These are phyloP conservation scores for Siphamia tubifer DNA, from an alignment of 2,113 vertebrate genomes.

Conservation along the genomic window DNA sequence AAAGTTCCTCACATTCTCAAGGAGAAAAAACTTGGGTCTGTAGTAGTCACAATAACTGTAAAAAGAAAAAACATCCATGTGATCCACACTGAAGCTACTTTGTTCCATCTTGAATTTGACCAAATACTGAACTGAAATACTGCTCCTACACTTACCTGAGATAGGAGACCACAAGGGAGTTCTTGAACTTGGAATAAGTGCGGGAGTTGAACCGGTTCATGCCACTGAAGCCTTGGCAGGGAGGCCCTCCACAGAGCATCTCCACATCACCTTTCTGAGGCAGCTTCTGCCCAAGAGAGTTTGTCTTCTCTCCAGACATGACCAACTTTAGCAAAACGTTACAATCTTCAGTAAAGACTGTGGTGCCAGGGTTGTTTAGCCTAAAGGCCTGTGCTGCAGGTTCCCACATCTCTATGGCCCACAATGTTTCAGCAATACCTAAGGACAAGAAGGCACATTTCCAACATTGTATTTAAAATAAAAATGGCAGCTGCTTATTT, in stretches of 20 bases:
- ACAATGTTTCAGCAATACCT: slow-evolving; percentile 85
- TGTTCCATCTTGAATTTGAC: neutral
- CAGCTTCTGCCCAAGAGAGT: slow-evolving; percentile 89
- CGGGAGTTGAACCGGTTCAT: slow-evolving; percentile 99
- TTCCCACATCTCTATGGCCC: slow-evolving; percentile 99
- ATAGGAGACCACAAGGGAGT: slow-evolving; percentile 96
- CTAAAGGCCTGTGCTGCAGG: slow-evolving; percentile 95
- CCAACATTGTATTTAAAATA: neutral
- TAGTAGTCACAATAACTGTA: slow-evolving; percentile 97
- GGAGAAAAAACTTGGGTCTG: slow-evolving; percentile 91
- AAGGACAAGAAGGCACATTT: rapidly evolving
- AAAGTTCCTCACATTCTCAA: slow-evolving; percentile 96
- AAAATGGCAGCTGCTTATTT: neutral
- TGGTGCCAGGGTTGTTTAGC: slow-evolving; percentile 90
- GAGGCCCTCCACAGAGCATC: slow-evolving; percentile 94
- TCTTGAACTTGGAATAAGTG: slow-evolving; percentile 98
- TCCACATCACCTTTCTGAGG: slow-evolving; percentile 96
- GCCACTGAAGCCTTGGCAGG: slow-evolving; percentile 96
- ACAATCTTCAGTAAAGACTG: slow-evolving; percentile 97
- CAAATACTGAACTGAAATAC: neutral
- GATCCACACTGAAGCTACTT: neutral
- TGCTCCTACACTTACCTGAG: slow-evolving; percentile 81
- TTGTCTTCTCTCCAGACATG: slow-evolving; percentile 91
- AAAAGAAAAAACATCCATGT: neutral
- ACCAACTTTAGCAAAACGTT: slow-evolving; percentile 94